Conservation (phyloP, 1,140 invertebrate species). For the Trichonephila clavata region DNA sequence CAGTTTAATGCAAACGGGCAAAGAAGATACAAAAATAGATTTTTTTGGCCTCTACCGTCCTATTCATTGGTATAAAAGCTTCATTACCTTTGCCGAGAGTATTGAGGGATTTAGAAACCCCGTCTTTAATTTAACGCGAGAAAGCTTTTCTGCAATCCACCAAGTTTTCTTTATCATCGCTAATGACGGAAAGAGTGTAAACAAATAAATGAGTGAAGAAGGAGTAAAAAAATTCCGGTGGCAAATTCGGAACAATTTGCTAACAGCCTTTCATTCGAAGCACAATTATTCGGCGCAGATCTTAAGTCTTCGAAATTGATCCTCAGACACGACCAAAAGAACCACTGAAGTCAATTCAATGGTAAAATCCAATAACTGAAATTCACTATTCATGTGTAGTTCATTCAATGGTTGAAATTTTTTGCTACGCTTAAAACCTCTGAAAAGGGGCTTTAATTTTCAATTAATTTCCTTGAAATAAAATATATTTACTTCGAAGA, state of each 20-base stretch:
- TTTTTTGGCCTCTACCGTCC: background rate
- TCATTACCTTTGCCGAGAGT: slow-evolving; percentile 44
- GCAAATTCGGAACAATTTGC: slow-evolving; percentile 69
- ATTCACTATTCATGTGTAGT: background rate
- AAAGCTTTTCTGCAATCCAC: slow-evolving; percentile 63
- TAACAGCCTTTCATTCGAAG: slow-evolving; percentile 52
- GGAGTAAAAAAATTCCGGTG: slow-evolving; percentile 4
- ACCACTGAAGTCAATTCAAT: background rate
- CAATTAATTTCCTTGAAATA: too few relatives aligned
- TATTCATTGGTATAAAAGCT: slow-evolving; percentile 70
- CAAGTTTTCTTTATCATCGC: slow-evolving; percentile 54
- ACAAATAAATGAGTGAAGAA: slow-evolving; percentile 56
- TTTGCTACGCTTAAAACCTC: too few relatives aligned
- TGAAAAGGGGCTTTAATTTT: too few relatives aligned
- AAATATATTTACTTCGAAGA: too few relatives aligned
- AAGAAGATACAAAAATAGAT: slow-evolving; percentile 43
- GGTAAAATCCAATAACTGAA: background rate
- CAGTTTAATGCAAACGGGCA: slow-evolving; percentile 21
- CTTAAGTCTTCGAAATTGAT: slow-evolving; percentile 56
- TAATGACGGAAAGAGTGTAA: slow-evolving; percentile 71
- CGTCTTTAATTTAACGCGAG: slow-evolving; percentile 65
- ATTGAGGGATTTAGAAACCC: slow-evolving; percentile 51
- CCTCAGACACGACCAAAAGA: slow-evolving; percentile 17
- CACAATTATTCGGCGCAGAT: slow-evolving; percentile 53
- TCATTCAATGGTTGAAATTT: background rate